Percentiles rank a stretch among this genome's conserved stretches.
Conservation (phyloP, 2,113 vertebrate species). For the Pleuronectes platessa region DNA sequence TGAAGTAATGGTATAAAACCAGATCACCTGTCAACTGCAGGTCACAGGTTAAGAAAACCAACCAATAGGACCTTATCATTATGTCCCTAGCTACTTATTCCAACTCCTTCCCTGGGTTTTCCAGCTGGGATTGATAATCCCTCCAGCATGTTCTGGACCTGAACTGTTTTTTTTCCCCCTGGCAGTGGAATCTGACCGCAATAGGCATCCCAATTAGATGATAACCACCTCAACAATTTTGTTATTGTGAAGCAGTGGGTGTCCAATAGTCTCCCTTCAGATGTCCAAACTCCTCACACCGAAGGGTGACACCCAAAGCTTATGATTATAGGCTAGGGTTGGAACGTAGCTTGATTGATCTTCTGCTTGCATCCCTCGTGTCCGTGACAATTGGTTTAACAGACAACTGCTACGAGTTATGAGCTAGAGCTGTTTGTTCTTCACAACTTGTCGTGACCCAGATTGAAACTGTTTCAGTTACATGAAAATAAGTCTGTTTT, state of each 20-base stretch:
- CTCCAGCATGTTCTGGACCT: neutral
- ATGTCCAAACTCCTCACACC: neutral
- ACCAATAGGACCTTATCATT: neutral
- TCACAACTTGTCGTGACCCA: no score
- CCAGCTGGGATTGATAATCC: conserved; percentile 1
- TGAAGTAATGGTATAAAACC: conserved; percentile 8
- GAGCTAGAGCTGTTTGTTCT: no score
- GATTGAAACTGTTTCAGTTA: no score
- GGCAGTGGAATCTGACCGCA: neutral
- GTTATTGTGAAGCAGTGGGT: neutral
- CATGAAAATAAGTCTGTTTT: neutral
- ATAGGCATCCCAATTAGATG: neutral
- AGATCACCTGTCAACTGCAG: neutral
- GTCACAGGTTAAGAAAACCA: conserved; percentile 3
- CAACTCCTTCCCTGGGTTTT: conserved; percentile 6
- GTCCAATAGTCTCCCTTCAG: neutral
- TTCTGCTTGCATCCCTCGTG: no score
- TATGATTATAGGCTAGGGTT: neutral
- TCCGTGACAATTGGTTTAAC: no score
- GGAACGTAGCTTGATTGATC: neutral
- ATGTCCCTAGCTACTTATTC: neutral
- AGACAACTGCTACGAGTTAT: no score
- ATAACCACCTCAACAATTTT: neutral
- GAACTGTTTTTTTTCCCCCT: neutral
- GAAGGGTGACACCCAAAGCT: neutral